A percentile compares a stretch with the other conserved stretches of the same genome.
phyloP scores from a whole-genome alignment of 2,888 invertebrate species.

The Nasonia oneida region DNA sequence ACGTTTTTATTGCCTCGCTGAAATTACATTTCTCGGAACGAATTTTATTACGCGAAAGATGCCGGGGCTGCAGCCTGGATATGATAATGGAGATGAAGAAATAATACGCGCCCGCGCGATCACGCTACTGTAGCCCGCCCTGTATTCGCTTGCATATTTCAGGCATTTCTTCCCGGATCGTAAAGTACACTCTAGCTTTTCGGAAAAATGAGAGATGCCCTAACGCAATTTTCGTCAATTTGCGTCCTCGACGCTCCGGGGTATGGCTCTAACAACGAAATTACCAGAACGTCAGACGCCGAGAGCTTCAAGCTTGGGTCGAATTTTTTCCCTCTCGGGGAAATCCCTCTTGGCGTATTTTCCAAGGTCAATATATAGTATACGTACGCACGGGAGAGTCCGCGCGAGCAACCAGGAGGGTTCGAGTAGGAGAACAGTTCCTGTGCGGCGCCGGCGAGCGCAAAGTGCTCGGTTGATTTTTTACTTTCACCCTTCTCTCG shows the following conservation, averaged over 20 bases:
- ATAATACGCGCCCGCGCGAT: not conserved
- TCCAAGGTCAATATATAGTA: not conserved
- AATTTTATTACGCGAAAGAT: not conserved
- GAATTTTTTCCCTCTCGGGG: not conserved
- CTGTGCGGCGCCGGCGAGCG: conserved; percentile 57
- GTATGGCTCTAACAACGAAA: too few species aligned
- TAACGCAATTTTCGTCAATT: too few species aligned
- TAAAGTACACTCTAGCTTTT: too few species aligned
- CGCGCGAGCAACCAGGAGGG: not conserved
- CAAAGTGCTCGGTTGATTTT: conserved; percentile 67
- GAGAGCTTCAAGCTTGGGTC: not conserved
- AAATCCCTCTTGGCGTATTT: conserved; percentile 10
- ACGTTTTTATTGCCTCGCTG: not conserved
- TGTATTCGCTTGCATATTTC: too few species aligned
- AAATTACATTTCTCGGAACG: not conserved
- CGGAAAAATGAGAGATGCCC: too few species aligned
- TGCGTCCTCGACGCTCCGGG: too few species aligned
- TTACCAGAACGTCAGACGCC: too few species aligned
- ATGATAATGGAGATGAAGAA: not conserved
- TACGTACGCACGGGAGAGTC: not conserved
- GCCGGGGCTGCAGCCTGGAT: not conserved
- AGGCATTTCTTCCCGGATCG: too few species aligned
- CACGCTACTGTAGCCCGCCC: too few species aligned
- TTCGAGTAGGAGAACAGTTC: conserved; percentile 46
- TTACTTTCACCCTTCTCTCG: conserved; percentile 65